phyloP scores from a whole-genome alignment of 2,888 invertebrate species.

The Bruchidius siliquastri region DNA sequence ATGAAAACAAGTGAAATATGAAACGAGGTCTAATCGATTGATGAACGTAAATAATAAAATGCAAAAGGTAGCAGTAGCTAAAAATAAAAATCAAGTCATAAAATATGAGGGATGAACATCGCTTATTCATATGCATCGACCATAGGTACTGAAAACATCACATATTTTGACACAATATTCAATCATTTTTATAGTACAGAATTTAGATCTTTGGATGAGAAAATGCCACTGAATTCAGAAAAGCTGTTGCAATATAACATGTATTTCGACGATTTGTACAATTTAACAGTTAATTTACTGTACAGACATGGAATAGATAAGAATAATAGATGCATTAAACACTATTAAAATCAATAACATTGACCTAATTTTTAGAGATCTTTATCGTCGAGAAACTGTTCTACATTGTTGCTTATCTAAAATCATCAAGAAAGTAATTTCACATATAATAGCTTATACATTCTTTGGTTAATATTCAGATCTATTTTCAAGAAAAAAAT shows the following conservation, averaged over 20 bases:
- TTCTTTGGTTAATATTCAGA: too few species aligned
- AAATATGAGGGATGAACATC: background rate
- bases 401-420: too few species aligned
- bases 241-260: background rate
- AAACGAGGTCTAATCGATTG: background rate
- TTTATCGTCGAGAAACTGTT: too few species aligned
- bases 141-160: background rate
- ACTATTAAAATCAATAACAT: too few species aligned
- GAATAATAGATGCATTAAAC: too few species aligned
- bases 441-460: too few species aligned
- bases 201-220: background rate
- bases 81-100: background rate
- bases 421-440: too few species aligned
- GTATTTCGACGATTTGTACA: too few species aligned
- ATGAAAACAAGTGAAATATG: background rate
- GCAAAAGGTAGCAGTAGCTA: background rate
- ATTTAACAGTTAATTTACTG: too few species aligned
- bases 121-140: background rate
- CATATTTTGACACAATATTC: background rate
- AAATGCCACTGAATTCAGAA: background rate
- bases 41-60: background rate
- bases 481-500: too few species aligned
- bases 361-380: too few species aligned
- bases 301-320: too few species aligned
- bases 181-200: background rate